Base-by-base conservation (phyloP, 1,140 invertebrate species). In the Pomacea maculata region DNA sequence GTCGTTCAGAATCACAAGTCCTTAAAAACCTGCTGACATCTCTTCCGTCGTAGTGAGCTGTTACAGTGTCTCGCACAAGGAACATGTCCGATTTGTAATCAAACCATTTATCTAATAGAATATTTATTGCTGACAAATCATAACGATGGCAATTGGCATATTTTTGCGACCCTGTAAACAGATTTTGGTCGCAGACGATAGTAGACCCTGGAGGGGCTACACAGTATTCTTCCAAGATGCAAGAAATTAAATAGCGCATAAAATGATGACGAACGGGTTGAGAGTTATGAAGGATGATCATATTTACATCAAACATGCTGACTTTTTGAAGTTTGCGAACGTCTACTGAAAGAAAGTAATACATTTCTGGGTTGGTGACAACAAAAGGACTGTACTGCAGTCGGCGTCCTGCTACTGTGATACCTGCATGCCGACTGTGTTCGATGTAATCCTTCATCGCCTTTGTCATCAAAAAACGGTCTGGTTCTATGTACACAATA, bases 51-150 rank as follows among this genome's bases (percentile, higher is more conserved):
- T 78, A 82, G 21, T 82, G 55, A 61, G n/a, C 55, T 7, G 85
- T 85, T 17, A 85, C 78, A 1, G 64, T 61, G 75, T 85, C 83
- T 25, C 75, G 78, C 64, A 81, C 63, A 10, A 82, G 65, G 57
- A 82, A 85, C 17, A 78, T 57, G 8, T 78, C 74, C 25, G 72
- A 17, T 34, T 86, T 81, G 68, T 82, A 87, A 15, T 81, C 72
- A 67, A 83, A 83, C 84, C 81, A 84, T 11, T 81, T 82, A 19
- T 79, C 77, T 25, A 88, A 64, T 4, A 88, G 81, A 34, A 88
- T 81, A 71, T 88, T 88, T 11, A 87, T 77, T 64, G 84, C 85
- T 19, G 87, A 87, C 74, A 87, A 82, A 57, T 88, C 87, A 70
- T 83, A 87, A 5, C 83, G 74, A 81, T 88, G 87, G 68, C 87